phyloP scores from a whole-genome alignment of 2,797 vertebrate genomes.

The Centroberyx gerrardi region DNA sequence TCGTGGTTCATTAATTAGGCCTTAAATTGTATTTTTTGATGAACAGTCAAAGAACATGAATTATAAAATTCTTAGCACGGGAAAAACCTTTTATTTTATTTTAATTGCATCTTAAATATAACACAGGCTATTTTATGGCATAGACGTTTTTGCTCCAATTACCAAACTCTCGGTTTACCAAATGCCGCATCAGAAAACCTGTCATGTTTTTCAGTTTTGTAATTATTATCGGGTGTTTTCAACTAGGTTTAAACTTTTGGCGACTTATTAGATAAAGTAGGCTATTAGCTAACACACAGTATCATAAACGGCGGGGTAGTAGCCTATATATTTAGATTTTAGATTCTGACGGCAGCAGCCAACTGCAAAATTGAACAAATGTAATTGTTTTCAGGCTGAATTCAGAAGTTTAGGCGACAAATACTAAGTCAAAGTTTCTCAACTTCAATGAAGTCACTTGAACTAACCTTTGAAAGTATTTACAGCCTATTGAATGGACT shows the following conservation, averaged over 20 bases:
- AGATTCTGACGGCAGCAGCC: too few species aligned
- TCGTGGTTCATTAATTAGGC: not conserved
- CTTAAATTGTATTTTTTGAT: not conserved
- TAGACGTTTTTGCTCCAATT: too few species aligned
- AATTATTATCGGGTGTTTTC: not conserved
- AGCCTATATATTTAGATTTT: too few species aligned
- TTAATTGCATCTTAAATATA: not conserved
- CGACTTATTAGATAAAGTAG: not conserved
- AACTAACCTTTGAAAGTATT: slow-evolving; percentile 83
- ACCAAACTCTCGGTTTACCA: not conserved
- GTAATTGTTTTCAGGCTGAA: slow-evolving; percentile 15
- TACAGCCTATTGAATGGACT: slow-evolving; percentile 73
- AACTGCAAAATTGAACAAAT: not conserved
- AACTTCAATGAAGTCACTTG: slow-evolving; percentile 48
- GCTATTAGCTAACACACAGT: not conserved
- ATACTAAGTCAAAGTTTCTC: slow-evolving; percentile 55
- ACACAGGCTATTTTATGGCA: too few species aligned
- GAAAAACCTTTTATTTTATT: not conserved
- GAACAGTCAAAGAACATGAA: not conserved
- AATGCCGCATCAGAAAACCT: not conserved
- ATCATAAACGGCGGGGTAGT: not conserved
- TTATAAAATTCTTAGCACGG: not conserved
- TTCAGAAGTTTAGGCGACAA: slow-evolving; percentile 1
- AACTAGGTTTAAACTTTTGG: not conserved
- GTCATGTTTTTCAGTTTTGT: not conserved